Base-by-base conservation (phyloP, 2,888 invertebrate species). In the Bruchidius siliquastri region DNA sequence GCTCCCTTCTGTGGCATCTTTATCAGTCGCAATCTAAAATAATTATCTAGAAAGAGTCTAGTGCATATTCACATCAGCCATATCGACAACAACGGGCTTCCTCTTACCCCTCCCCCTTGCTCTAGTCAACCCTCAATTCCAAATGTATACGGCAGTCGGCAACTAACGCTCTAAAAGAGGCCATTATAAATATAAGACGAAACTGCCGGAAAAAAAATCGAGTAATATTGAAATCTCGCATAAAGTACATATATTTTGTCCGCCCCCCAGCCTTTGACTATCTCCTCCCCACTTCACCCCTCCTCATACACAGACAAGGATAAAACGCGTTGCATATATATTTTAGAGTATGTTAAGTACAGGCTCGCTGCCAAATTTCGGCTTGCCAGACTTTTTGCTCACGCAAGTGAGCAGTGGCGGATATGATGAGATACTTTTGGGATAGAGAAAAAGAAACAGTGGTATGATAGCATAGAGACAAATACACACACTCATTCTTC, bases 351-450 rank as follows among this genome's bases (percentile, higher is more conserved):
- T 78, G 80, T 80, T 78, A 79, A 77, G 74, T 75, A 74, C 76
- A 75, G 81, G 80, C 80, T 73, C 70, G 21, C 72, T 78, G 81
- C 81, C 81, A 81, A 80, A 78, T 77, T 79, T 77, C 68, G 73
- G 74, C 73, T 75, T 81, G 80, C 80, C 80, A 81, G 78, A 78
- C 77, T 81, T 81, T 81, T 81, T 81, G 74, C 77, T 72, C 49
- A 49, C 49, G 49, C 49, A 13, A 8, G 49, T 13, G n/a, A n/a
- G n/a, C 49, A 49, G 49, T 49, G 49, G 49, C 49, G 49, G 49
- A 49, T 18, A 49, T 26, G 26, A 74, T 4, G 26, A 26, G 26
- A 26, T 26, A 26, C 26, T 26, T 26, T 8, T 26, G 8, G 26
- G 8, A n/a, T n/a, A 26, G 26, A 26, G 26, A 26, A 26, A 26